Conservation (phyloP, 2,888 invertebrate genomes). For the Nysson spinosus region DNA sequence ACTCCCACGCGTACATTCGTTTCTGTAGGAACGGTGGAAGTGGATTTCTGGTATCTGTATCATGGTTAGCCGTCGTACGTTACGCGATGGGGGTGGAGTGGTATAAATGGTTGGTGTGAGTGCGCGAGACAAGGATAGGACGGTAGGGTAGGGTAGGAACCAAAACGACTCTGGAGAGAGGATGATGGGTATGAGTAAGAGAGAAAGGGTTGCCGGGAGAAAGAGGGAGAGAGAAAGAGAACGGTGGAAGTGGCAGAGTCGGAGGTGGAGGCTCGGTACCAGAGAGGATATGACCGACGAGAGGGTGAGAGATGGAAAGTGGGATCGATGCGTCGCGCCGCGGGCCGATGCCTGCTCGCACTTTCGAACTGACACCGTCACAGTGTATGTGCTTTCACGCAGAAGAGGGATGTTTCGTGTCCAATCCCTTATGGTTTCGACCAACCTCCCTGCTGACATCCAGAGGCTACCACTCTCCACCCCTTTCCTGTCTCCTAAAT, state of each 20-base stretch:
- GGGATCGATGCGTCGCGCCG: constrained; percentile 76
- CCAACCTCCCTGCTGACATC: constrained; percentile 24
- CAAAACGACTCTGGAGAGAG: constrained; percentile 3
- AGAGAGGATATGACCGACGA: constrained; percentile 58
- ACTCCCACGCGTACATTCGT: constrained; percentile 41
- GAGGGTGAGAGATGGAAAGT: constrained; percentile 63
- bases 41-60: constrained; percentile 68
- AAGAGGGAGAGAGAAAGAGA: constrained; percentile 31
- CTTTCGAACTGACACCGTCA: constrained; percentile 67
- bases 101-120: constrained; percentile 61
- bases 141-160: constrained; percentile 37
- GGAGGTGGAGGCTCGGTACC: constrained; percentile 42
- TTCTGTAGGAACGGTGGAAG: constrained; percentile 49
- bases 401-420: constrained; percentile 38
- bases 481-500: constrained; percentile 26
- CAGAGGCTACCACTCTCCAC: constrained; percentile 2
- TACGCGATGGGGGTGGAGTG: constrained; percentile 41
- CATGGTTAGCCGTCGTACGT: constrained; percentile 70
- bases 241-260: constrained; percentile 28
- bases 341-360: constrained; percentile 71
- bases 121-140: constrained; percentile 50
- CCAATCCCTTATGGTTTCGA: constrained; percentile 43
- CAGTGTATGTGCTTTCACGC: constrained; percentile 46
- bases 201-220: constrained; percentile 23
- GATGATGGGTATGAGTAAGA: constrained; percentile 11